Evolutionary conservation across 2,113 vertebrate species (phyloP).

Genomic region (Neopipo cinnamomea): DNA sequence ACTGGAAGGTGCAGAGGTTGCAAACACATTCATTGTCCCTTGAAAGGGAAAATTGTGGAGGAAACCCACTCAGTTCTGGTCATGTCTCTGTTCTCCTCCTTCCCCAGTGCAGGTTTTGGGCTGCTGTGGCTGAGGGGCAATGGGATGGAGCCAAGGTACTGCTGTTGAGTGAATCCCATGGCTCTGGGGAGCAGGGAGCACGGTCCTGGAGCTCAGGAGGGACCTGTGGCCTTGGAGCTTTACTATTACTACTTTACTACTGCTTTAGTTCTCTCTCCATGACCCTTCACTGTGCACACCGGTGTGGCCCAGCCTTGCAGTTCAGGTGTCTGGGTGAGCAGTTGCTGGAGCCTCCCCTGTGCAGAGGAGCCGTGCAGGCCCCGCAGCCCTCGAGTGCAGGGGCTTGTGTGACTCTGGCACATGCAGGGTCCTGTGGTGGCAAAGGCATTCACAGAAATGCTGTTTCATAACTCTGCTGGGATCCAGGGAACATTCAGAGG

Average conservation of each 20-base stretch:
- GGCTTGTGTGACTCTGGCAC: rapidly evolving
- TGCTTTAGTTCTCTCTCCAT: background rate
- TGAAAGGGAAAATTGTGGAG: background rate
- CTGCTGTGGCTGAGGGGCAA: background rate
- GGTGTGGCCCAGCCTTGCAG: background rate
- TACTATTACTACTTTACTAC: rapidly evolving
- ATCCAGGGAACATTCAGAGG: rapidly evolving
- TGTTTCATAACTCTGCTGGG: background rate
- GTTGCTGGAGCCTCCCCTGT: background rate
- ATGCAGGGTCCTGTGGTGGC: rapidly evolving
- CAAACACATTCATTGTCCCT: background rate
- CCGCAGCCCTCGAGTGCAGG: rapidly evolving
- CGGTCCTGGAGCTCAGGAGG: background rate
- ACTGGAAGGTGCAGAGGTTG: background rate
- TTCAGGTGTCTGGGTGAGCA: rapidly evolving
- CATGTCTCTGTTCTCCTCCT: background rate
- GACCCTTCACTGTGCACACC: too few species aligned
- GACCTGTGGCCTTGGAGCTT: background rate
- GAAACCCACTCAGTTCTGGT: background rate
- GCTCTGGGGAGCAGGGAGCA: background rate
- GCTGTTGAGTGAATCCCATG: background rate
- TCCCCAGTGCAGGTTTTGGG: background rate
- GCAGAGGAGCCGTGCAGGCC: rapidly evolving
- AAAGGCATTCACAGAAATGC: background rate
- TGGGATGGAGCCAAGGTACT: rapidly evolving